phyloP scores from a whole-genome alignment of 1,140 invertebrate genomes.

The Melitaea cinxia region DNA sequence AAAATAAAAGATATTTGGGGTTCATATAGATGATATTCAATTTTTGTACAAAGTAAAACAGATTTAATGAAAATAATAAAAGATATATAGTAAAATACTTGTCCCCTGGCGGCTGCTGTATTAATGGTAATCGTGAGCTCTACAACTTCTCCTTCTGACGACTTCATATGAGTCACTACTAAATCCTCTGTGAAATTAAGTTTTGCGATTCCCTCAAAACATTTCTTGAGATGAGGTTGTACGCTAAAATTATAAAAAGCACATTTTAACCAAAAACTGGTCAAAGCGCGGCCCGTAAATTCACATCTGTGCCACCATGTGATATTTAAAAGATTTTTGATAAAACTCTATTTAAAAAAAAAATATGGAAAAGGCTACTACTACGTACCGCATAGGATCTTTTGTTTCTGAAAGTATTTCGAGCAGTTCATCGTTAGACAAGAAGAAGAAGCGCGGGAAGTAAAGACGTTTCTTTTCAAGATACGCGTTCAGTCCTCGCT shows the following conservation, averaged over 20 bases:
- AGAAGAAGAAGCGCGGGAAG: constrained; percentile 97
- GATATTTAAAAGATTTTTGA: too few relatives aligned
- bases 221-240: constrained; percentile 99
- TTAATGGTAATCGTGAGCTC: constrained; percentile 90
- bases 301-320: too few relatives aligned
- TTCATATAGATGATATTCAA: too few relatives aligned
- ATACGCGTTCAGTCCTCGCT: constrained; percentile 95
- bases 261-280: too few relatives aligned
- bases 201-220: constrained; percentile 95
- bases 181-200: constrained; percentile 93
- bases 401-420: constrained; percentile 98
- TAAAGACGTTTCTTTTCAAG: constrained; percentile 97
- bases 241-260: constrained; percentile 72
- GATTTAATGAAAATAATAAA: too few relatives aligned
- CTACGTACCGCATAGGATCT: constrained; percentile 93
- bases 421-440: constrained; percentile 97
- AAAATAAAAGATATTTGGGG: too few relatives aligned
- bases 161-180: constrained; percentile 95
- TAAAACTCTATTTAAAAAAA: too few relatives aligned
- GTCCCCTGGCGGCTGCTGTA: constrained; percentile 93
- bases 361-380: too few relatives aligned
- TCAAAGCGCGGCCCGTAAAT: too few relatives aligned
- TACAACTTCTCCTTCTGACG: constrained; percentile 93
- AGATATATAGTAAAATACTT: constrained; percentile 78
- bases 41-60: too few relatives aligned